Evolutionary conservation across 2,888 invertebrate species (phyloP), one percentile per base, ranked within the genome.

Genomic region (Lysandra bellargus): DNA sequence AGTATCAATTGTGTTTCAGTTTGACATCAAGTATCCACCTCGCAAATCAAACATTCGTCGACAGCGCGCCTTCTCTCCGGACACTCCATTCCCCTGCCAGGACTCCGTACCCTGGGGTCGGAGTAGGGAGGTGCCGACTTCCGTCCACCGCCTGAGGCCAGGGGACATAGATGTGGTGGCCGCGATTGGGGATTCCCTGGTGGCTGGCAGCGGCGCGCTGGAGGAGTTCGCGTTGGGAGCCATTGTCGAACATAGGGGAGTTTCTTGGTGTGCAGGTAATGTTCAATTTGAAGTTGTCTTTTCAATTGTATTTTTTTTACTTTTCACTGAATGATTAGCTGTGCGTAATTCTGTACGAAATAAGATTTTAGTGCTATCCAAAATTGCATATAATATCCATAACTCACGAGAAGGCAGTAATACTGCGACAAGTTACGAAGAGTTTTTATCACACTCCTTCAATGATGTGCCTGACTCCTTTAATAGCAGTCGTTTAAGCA

Each of bases 221-320:
- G 97, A 97, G 82, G 96, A 97, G 87, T 97, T 95, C 85, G 97
- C 97, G 0, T 89, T 97, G 3, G 97, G 97, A 2, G 96, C 97
- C 0, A 96, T 97, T 84, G 96, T 97, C 81, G 97, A 97, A 87
- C 96, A 97, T 82, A 90, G 97, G 78, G 97, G 97, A 1, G 96
- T 97, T 1, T 97, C 97, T 14, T 97, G 97, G 97, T 96, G 96
- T 88, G 96, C 95, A 84, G 96, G 96, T 96, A 83, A 79, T 37
- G 5, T 23, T 23, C 23, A 23, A 23, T 23, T 23, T 23, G n/a
- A n/a, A 61, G 6, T 23, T 23, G 23, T 23, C 23, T 23, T 23
- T 23, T 23, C 23, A 23, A 23, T 23, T 23, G 23, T 23, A 23
- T 23, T 23, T 23, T 23, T 23, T 23, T 23, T 23, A 23, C 23